phyloP scores from a whole-genome alignment of 2,113 vertebrate species.

The Sphyrna mokarran region DNA sequence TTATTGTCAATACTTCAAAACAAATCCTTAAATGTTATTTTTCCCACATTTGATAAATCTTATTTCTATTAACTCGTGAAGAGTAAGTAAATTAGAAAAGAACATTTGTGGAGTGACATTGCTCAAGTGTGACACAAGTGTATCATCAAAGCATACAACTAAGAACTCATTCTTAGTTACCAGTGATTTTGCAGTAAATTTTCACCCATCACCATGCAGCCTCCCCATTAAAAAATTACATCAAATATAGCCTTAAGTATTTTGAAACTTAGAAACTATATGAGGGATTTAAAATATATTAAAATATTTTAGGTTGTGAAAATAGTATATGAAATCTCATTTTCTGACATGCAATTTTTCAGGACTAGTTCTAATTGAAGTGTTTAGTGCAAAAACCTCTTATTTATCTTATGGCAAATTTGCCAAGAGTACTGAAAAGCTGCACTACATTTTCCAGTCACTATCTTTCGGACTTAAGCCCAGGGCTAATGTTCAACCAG shows the following conservation, averaged over 20 bases:
- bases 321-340: background rate
- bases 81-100: background rate
- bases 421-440: background rate
- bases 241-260: background rate
- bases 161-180: background rate
- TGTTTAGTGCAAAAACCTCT: background rate
- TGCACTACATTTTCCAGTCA: background rate
- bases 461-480: background rate
- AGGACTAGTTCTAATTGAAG: background rate
- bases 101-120: background rate
- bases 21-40: background rate
- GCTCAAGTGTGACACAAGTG: background rate
- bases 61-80: background rate
- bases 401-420: background rate
- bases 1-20: background rate
- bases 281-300: background rate
- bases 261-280: background rate
- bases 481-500: background rate
- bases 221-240: background rate
- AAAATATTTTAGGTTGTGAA: background rate
- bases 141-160: background rate
- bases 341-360: background rate
- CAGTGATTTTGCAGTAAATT: background rate
- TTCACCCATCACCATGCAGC: background rate
- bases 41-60: background rate